A percentile compares a stretch with the other conserved stretches of the same genome.
Conservation (phyloP, 2,113 vertebrate genomes). For the Apaloderma vittatum region DNA sequence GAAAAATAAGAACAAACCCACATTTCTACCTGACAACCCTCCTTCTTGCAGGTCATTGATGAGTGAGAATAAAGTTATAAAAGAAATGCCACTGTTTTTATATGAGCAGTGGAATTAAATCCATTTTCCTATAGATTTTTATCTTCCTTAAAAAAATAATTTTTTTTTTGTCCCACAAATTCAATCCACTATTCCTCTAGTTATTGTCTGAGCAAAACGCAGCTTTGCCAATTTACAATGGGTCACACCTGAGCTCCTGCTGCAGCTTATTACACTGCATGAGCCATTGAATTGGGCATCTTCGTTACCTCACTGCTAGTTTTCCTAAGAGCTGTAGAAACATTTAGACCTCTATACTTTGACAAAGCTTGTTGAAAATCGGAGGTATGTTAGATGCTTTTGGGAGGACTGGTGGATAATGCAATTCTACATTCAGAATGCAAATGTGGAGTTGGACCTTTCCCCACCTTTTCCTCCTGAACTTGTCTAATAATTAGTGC, state of each 20-base stretch:
- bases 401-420: background rate
- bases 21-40: background rate
- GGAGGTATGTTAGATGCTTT: background rate
- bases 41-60: background rate
- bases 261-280: background rate
- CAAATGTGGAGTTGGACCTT: background rate
- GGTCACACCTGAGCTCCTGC: background rate
- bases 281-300: background rate
- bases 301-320: background rate
- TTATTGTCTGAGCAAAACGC: background rate
- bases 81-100: background rate
- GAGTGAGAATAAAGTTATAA: background rate
- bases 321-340: background rate
- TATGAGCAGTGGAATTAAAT: background rate
- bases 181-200: background rate
- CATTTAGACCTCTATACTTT: background rate
- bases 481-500: background rate
- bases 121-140: background rate
- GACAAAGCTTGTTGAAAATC: background rate
- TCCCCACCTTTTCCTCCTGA: background rate
- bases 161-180: accelerated
- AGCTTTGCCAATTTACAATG: background rate
- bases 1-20: background rate
- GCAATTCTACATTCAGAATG: background rate
- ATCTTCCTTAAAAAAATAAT: background rate